These are phyloP conservation scores for Corticium candelabrum DNA, from an alignment of 37 sponge, comb jelly and placozoan species.

Conservation along the genomic window DNA sequence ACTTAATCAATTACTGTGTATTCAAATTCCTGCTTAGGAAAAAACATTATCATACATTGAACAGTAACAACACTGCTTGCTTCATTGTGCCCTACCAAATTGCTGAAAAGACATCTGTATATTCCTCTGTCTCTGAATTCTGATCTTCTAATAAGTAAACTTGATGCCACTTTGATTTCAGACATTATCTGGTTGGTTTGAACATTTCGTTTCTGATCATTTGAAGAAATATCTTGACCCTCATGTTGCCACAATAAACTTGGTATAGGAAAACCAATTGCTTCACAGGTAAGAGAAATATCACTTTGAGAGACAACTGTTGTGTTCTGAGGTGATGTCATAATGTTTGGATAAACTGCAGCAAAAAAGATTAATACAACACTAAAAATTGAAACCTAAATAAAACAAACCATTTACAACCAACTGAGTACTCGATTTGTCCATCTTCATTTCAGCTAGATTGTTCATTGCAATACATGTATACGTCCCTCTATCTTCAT, in stretches of 20 bases:
- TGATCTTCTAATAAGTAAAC: neutral
- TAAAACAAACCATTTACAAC: too few relatives aligned
- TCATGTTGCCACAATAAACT: slow-evolving; percentile 21
- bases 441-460: too few relatives aligned
- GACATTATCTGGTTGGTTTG: neutral
- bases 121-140: slow-evolving; percentile 32
- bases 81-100: slow-evolving; percentile 34
- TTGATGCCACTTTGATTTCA: neutral
- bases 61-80: neutral
- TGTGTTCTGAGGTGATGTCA: neutral
- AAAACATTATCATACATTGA: neutral
- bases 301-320: neutral
- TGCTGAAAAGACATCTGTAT: slow-evolving; percentile 43
- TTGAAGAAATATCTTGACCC: slow-evolving; percentile 19
- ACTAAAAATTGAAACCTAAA: too few relatives aligned
- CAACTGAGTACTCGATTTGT: too few relatives aligned
- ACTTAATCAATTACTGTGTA: too few relatives aligned
- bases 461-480: too few relatives aligned
- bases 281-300: slow-evolving; percentile 24
- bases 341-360: neutral
- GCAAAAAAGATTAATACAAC: too few relatives aligned
- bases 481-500: too few relatives aligned
- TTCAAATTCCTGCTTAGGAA: too few relatives aligned
- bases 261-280: slow-evolving; percentile 36
- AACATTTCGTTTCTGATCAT: too few relatives aligned